Percentiles rank a stretch among this genome's conserved stretches.
phyloP scores from a whole-genome alignment of 1,140 invertebrate species.

The Grapholita molesta region DNA sequence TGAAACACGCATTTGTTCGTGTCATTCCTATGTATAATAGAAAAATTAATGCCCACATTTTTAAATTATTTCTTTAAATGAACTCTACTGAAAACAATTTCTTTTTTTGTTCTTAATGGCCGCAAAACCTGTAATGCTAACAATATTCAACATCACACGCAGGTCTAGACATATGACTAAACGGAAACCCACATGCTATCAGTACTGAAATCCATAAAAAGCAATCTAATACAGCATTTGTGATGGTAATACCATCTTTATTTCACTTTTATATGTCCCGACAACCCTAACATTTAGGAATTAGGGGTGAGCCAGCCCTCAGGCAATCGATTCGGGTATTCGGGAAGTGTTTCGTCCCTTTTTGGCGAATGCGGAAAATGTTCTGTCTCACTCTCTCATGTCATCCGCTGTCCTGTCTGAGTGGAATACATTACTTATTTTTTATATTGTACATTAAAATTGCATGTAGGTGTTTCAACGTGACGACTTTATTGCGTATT shows the following conservation, averaged over 20 bases:
- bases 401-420: constrained; percentile 42
- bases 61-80: no score
- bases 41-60: no score
- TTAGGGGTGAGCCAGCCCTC: constrained; percentile 55
- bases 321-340: constrained; percentile 62
- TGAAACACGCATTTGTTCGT: no score
- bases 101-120: neutral
- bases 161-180: no score
- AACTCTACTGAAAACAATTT: no score
- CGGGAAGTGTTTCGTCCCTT: constrained; percentile 45
- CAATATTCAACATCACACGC: neutral
- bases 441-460: neutral
- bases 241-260: neutral
- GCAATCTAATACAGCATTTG: neutral
- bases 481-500: neutral
- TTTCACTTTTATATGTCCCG: constrained; percentile 16
- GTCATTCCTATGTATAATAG: no score
- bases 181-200: neutral
- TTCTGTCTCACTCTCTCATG: constrained; percentile 32
- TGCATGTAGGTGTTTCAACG: neutral
- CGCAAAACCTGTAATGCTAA: neutral
- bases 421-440: constrained; percentile 44
- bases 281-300: constrained; percentile 48
- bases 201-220: neutral
- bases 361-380: constrained; percentile 26